These are phyloP conservation scores for Lasioglossum villosulum DNA, from an alignment of 2,888 invertebrate genomes.

Conservation along the genomic window DNA sequence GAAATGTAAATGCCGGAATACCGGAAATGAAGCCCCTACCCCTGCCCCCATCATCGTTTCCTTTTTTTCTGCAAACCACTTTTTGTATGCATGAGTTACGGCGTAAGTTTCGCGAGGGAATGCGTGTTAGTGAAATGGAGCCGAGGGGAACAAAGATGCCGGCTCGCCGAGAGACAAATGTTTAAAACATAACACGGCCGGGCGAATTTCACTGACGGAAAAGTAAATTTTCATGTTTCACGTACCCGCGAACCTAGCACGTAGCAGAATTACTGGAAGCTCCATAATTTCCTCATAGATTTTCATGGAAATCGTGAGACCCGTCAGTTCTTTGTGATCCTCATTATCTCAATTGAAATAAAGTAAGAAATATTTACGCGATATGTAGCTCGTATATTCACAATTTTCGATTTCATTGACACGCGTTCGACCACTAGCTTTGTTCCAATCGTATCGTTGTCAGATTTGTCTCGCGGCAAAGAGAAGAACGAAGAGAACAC, in stretches of 20 bases:
- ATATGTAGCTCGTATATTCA: no score
- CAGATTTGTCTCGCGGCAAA: no score
- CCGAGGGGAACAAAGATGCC: constrained; percentile 20
- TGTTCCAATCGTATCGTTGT: no score
- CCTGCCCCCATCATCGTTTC: not conserved
- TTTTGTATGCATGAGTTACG: constrained; percentile 54
- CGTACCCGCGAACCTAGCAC: not conserved
- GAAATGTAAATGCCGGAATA: constrained; percentile 54
- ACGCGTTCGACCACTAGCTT: no score
- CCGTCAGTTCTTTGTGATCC: no score
- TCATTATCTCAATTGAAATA: no score
- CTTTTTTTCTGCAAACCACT: constrained; percentile 30
- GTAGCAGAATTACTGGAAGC: not conserved
- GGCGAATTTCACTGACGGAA: not conserved
- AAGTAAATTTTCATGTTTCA: constrained; percentile 6
- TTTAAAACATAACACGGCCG: constrained; percentile 8
- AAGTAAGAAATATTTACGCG: no score
- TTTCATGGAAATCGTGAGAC: no score
- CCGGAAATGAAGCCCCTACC: constrained; percentile 38
- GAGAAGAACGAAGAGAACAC: no score
- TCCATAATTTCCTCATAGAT: no score
- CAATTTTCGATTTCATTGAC: no score
- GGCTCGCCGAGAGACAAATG: constrained; percentile 14
- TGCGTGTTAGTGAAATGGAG: constrained; percentile 30
- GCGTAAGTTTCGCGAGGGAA: constrained; percentile 42